Percentiles rank a stretch among this genome's conserved stretches.
Evolutionary conservation across 2,113 vertebrate genomes (phyloP).

Genomic region (Pelvicachromis taeniatus): DNA sequence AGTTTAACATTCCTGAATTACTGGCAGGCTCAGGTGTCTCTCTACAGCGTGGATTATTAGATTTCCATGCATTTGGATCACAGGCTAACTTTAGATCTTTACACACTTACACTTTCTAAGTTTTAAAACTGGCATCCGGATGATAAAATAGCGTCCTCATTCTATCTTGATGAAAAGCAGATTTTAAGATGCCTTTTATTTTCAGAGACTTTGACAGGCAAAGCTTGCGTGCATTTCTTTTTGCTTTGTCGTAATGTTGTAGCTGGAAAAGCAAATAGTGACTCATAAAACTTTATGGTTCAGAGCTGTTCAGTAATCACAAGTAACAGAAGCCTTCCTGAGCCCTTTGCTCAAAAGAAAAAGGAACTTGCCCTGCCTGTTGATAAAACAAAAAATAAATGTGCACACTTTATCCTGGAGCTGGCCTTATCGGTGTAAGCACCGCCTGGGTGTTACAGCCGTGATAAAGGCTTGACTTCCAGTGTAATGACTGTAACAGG

Average conservation of each 20-base stretch:
- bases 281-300: conserved; percentile 36
- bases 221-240: not conserved
- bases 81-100: not conserved
- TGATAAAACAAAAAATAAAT: conserved; percentile 39
- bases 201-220: not conserved
- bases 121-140: not conserved
- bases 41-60: not conserved
- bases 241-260: not conserved
- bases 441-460: not conserved
- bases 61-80: not conserved
- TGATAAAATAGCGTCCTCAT: not conserved
- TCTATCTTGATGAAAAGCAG: not conserved
- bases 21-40: conserved; percentile 21
- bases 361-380: conserved; percentile 5
- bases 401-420: conserved; percentile 9
- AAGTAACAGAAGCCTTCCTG: not conserved
- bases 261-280: conserved; percentile 31
- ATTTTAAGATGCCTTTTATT: not conserved
- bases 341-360: not conserved
- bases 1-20: conserved; percentile 41
- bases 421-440: conserved; percentile 23
- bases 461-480: not conserved
- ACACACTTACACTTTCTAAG: not conserved
- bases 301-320: conserved; percentile 39
- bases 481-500: not conserved